These are phyloP conservation scores for Fregata magnificens DNA, from an alignment of 2,113 vertebrate species.

Conservation along the genomic window DNA sequence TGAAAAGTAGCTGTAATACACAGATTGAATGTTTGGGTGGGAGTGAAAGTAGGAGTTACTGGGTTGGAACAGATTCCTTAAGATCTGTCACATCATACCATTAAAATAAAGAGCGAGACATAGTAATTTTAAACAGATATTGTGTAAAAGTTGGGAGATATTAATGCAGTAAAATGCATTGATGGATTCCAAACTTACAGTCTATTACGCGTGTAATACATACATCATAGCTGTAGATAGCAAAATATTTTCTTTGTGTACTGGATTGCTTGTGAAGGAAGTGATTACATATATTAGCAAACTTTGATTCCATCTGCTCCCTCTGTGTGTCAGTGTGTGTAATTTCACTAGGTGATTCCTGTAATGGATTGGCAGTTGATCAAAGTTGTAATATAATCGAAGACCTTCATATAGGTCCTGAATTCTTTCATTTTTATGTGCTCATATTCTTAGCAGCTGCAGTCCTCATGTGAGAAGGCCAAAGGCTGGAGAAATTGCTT, in stretches of 20 bases:
- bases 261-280: neutral
- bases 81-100: constrained; percentile 57
- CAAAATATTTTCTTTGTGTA: neutral
- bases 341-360: neutral
- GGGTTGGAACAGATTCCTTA: constrained; percentile 42
- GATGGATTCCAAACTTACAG: neutral
- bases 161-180: neutral
- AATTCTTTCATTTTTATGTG: neutral
- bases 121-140: constrained; percentile 59
- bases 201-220: neutral
- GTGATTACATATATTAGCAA: neutral
- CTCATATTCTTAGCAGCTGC: neutral
- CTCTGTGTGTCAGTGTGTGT: neutral
- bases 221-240: neutral
- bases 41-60: constrained; percentile 60
- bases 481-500: neutral
- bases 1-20: constrained; percentile 41
- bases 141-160: constrained; percentile 35
- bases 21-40: constrained; percentile 63
- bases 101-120: constrained; percentile 49
- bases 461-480: neutral
- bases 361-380: neutral
- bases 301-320: neutral
- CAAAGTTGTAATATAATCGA: neutral
- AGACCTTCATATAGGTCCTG: neutral